Conservation (phyloP, 2,888 invertebrate genomes). For the Petrophora chlorosata region DNA sequence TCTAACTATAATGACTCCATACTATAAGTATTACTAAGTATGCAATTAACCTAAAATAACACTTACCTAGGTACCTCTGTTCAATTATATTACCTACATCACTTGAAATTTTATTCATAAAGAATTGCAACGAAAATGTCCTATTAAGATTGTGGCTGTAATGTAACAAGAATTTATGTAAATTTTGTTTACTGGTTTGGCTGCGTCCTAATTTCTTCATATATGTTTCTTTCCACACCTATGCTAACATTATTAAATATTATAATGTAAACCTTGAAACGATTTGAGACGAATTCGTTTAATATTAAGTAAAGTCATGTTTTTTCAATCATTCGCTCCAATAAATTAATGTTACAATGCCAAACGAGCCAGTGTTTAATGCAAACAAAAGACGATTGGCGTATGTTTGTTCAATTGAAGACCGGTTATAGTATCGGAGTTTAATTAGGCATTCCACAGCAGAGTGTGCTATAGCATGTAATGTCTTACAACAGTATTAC, state of each 20-base stretch:
- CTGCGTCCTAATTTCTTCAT: background rate
- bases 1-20: no score
- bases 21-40: no score
- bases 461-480: background rate
- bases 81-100: no score
- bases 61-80: no score
- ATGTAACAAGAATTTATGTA: no score
- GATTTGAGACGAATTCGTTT: constrained; percentile 11
- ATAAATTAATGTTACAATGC: constrained; percentile 37
- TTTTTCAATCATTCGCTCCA: constrained; percentile 33
- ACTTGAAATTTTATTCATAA: no score
- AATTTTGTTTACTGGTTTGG: no score
- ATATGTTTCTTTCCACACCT: background rate
- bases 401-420: constrained; percentile 61
- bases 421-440: constrained; percentile 45
- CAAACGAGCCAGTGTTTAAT: constrained; percentile 39
- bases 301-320: constrained; percentile 23
- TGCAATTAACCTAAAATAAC: no score
- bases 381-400: constrained; percentile 47
- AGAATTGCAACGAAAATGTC: no score
- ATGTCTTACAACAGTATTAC: constrained; percentile 20
- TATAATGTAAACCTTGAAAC: constrained; percentile 15
- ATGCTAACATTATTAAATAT: no score
- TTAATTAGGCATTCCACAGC: constrained; percentile 46
- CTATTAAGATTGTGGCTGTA: no score